These are phyloP conservation scores for Solenopsis invicta DNA, from an alignment of 1,140 invertebrate species.

Conservation along the genomic window DNA sequence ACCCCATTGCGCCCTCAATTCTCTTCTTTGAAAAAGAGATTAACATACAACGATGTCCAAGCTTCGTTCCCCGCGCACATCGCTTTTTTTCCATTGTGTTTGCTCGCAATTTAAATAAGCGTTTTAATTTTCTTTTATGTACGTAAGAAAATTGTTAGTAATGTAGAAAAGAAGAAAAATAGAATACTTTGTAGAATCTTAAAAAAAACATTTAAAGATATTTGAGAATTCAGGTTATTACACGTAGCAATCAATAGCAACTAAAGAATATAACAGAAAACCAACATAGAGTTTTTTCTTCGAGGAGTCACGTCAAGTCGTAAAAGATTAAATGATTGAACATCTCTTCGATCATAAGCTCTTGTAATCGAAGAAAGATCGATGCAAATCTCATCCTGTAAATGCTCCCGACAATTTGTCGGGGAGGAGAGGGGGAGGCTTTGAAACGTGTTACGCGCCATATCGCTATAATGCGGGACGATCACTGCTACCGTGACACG, in stretches of 20 bases:
- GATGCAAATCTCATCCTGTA: conserved; percentile 28
- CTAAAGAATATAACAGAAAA: not conserved
- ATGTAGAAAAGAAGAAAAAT: not conserved
- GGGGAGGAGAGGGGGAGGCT: not conserved
- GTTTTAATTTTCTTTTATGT: not conserved
- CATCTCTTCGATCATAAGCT: not conserved
- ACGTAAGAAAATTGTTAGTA: not conserved
- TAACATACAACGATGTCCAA: conserved; percentile 56
- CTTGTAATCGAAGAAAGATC: conserved; percentile 31
- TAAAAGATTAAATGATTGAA: conserved; percentile 20
- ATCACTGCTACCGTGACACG: conserved; percentile 33
- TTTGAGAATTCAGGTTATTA: not conserved
- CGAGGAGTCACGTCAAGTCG: not conserved
- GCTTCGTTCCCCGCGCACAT: not conserved
- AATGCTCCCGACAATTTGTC: conserved; percentile 24
- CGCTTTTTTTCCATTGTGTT: not conserved
- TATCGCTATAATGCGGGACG: not conserved
- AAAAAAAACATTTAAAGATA: not conserved
- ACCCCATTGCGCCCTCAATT: conserved; percentile 66
- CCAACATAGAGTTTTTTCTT: conserved; percentile 9
- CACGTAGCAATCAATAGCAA: not conserved
- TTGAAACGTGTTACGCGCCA: conserved; percentile 24
- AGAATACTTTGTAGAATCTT: not conserved
- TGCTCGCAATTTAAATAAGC: not conserved
- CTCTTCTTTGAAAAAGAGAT: conserved; percentile 66